phyloP scores from a whole-genome alignment of 2,113 vertebrate species.

The Nibea albiflora region DNA sequence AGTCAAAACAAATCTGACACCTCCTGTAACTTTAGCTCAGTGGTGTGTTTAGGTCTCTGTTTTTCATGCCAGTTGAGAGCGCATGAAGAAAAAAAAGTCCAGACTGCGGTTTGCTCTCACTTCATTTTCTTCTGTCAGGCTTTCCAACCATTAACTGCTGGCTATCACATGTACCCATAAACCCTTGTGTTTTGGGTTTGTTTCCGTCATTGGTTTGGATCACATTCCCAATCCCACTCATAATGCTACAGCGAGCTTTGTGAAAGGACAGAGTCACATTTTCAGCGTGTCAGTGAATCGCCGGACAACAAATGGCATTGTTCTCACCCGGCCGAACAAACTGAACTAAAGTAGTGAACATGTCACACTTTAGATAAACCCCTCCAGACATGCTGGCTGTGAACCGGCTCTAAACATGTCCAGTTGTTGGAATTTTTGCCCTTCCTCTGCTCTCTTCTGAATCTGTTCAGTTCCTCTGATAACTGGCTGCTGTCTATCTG shows the following conservation, averaged over 20 bases:
- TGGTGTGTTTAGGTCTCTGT: background rate
- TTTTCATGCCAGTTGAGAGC: background rate
- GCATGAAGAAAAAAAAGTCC: background rate
- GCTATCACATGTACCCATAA: background rate
- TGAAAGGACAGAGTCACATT: slow-evolving; percentile 5
- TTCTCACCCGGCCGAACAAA: slow-evolving; percentile 18
- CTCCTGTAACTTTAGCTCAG: background rate
- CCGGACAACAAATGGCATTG: slow-evolving; percentile 18
- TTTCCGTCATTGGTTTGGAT: background rate
- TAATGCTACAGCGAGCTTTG: background rate
- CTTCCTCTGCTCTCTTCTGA: background rate
- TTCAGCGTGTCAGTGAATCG: slow-evolving; percentile 13
- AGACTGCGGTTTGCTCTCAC: slow-evolving; percentile 13
- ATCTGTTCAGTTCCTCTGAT: slow-evolving; percentile 10
- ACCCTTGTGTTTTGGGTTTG: background rate
- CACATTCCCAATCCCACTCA: slow-evolving; percentile 1
- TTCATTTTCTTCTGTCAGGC: background rate
- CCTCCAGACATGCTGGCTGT: background rate
- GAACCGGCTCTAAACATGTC: background rate
- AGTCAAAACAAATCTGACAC: background rate
- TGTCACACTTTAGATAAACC: background rate
- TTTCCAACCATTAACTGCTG: background rate
- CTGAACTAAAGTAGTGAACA: background rate
- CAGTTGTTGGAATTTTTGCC: background rate
- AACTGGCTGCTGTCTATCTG: slow-evolving; percentile 46